Percentiles rank a stretch among this genome's conserved stretches.
These are phyloP conservation scores for Tretioscincus oriximinensis DNA, from an alignment of 2,113 vertebrate species.

Conservation along the genomic window DNA sequence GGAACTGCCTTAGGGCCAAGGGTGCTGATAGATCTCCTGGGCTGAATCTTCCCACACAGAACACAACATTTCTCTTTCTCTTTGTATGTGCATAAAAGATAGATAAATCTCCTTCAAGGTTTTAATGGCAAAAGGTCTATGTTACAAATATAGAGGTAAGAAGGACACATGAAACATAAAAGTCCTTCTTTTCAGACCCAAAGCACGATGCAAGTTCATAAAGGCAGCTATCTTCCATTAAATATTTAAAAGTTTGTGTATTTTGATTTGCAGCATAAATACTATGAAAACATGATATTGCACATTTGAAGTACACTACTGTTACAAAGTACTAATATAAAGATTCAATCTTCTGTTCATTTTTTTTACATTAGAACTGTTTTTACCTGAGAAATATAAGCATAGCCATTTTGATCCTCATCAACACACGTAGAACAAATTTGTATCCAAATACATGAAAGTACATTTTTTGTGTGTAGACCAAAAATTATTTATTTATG, in stretches of 20 bases:
- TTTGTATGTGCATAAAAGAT: slow-evolving; percentile 12
- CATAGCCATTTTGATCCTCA: neutral
- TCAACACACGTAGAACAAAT: too few relatives aligned
- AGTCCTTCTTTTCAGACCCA: slow-evolving; percentile 1
- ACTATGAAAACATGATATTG: slow-evolving; percentile 1
- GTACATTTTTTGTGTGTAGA: too few relatives aligned
- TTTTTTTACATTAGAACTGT: neutral
- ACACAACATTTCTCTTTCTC: slow-evolving; percentile 8
- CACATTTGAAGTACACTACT: neutral
- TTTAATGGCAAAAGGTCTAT: neutral
- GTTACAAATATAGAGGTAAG: neutral
- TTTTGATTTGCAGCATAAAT: slow-evolving; percentile 14
- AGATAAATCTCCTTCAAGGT: slow-evolving; percentile 1
- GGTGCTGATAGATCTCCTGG: neutral
- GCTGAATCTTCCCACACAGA: slow-evolving; percentile 18
- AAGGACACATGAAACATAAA: neutral
- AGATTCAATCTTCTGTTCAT: neutral
- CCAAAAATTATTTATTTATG: too few relatives aligned
- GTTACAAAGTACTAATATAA: neutral
- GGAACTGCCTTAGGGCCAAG: slow-evolving; percentile 31
- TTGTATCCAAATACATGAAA: too few relatives aligned
- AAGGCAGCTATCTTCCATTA: neutral
- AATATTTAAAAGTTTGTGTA: neutral
- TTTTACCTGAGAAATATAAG: neutral
- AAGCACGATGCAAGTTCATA: slow-evolving; percentile 13